A percentile compares a stretch with the other conserved stretches of the same genome.
These are phyloP conservation scores for Charanyca ferruginea DNA, from an alignment of 2,888 invertebrate genomes.

Conservation along the genomic window DNA sequence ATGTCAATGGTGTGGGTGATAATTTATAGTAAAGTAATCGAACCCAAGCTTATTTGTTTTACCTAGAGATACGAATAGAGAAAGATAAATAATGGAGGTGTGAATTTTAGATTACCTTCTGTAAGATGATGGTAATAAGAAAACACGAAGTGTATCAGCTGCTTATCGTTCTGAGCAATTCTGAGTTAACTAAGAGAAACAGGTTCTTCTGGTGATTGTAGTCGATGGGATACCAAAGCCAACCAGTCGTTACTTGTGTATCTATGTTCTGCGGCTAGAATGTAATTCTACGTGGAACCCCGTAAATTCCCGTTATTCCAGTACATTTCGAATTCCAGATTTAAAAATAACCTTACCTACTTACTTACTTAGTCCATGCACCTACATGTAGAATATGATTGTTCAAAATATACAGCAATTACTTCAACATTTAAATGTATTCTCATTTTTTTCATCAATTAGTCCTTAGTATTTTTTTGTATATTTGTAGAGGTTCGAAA, in stretches of 20 bases:
- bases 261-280: conserved; percentile 36
- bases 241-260: conserved; percentile 51
- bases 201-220: conserved; percentile 58
- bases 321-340: not conserved
- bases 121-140: conserved; percentile 42
- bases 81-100: conserved; percentile 45
- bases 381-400: not conserved
- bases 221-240: conserved; percentile 39
- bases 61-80: conserved; percentile 30
- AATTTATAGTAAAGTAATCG: conserved; percentile 50
- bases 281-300: conserved; percentile 37
- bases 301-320: conserved; percentile 34
- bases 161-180: conserved; percentile 52
- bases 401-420: not conserved
- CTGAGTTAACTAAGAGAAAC: conserved; percentile 56
- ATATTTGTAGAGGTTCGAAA: conserved; percentile 19
- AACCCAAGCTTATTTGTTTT: conserved; percentile 40
- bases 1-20: conserved; percentile 40
- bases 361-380: not conserved
- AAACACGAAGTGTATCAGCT: conserved; percentile 48
- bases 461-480: conserved; percentile 6
- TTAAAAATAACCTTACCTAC: not conserved
- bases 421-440: not conserved
- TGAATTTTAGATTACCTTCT: conserved; percentile 52
- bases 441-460: conserved; percentile 25